A percentile compares a stretch with the other conserved stretches of the same genome.
Conservation (phyloP, 1,140 invertebrate species). For the Paraescarpia echinospica region DNA sequence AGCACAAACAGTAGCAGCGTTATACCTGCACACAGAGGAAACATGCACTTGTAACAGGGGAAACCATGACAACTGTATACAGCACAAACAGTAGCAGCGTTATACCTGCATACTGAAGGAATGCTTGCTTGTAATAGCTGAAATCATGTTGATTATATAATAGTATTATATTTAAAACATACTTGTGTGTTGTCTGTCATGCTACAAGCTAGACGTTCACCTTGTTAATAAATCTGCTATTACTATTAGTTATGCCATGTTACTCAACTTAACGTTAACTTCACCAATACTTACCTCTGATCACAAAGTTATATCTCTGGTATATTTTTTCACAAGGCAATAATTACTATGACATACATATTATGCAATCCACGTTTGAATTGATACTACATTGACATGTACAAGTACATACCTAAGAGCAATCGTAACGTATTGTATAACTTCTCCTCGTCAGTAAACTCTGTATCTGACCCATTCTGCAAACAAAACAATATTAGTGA, state of each 20-base stretch:
- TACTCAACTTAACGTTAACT: not conserved
- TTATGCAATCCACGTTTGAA: not conserved
- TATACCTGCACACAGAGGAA: constrained; percentile 67
- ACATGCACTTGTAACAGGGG: not conserved
- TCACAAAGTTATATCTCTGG: no score
- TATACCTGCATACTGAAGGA: no score
- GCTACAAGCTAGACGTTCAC: not conserved
- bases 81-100: no score
- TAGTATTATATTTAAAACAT: not conserved
- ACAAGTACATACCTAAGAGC: not conserved
- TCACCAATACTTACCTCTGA: no score
- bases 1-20: constrained; percentile 82
- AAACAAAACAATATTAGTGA: not conserved
- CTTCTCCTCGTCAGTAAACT: not conserved
- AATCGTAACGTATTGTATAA: not conserved
- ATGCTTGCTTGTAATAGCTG: no score
- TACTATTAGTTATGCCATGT: not conserved
- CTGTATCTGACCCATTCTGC: not conserved
- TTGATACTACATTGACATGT: not conserved
- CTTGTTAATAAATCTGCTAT: not conserved
- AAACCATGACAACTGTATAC: no score
- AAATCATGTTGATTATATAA: no score
- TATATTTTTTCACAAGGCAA: not conserved
- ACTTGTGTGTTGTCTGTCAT: not conserved
- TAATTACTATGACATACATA: not conserved